Evolutionary conservation across 2,797 vertebrate genomes (phyloP).

Genomic region (Mormyrus proboscirostris): DNA sequence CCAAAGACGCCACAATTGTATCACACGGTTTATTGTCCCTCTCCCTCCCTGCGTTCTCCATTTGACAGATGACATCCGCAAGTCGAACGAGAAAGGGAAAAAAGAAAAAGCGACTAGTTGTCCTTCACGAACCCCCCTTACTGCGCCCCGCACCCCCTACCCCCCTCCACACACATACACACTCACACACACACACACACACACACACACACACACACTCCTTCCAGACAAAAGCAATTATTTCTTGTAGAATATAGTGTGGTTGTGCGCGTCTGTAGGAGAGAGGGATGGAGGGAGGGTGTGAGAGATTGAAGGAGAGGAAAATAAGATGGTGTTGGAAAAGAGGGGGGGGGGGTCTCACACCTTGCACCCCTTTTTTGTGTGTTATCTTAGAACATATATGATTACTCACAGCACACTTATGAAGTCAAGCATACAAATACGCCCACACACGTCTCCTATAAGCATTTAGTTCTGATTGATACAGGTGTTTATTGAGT

Average conservation of each 20-base stretch:
- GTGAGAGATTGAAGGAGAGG: slow-evolving; percentile 63
- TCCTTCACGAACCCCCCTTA: slow-evolving; percentile 71
- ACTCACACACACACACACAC: slow-evolving; percentile 47
- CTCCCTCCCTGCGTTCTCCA: slow-evolving; percentile 51
- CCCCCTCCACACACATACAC: slow-evolving; percentile 37
- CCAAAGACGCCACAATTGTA: slow-evolving; percentile 51
- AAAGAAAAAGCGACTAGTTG: slow-evolving; percentile 66
- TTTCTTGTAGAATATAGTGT: slow-evolving; percentile 82
- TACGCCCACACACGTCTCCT: background rate
- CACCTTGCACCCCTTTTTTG: slow-evolving; percentile 50
- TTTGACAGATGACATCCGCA: slow-evolving; percentile 68
- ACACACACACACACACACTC: slow-evolving; percentile 60
- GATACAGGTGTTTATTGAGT: background rate
- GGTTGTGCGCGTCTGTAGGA: slow-evolving; percentile 66
- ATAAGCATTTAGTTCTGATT: background rate
- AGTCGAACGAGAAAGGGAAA: slow-evolving; percentile 49
- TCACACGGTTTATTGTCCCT: slow-evolving; percentile 60
- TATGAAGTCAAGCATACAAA: slow-evolving; percentile 14
- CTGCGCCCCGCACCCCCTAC: slow-evolving; percentile 34
- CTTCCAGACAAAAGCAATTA: slow-evolving; percentile 97
- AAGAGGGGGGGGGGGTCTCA: slow-evolving; percentile 45
- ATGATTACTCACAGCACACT: slow-evolving; percentile 14
- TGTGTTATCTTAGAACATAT: slow-evolving; percentile 36
- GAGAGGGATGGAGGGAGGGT: slow-evolving; percentile 60
- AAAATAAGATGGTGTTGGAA: slow-evolving; percentile 62